These are phyloP conservation scores for Dinomys branickii DNA, from an alignment of 2,113 vertebrate species.

Conservation along the genomic window DNA sequence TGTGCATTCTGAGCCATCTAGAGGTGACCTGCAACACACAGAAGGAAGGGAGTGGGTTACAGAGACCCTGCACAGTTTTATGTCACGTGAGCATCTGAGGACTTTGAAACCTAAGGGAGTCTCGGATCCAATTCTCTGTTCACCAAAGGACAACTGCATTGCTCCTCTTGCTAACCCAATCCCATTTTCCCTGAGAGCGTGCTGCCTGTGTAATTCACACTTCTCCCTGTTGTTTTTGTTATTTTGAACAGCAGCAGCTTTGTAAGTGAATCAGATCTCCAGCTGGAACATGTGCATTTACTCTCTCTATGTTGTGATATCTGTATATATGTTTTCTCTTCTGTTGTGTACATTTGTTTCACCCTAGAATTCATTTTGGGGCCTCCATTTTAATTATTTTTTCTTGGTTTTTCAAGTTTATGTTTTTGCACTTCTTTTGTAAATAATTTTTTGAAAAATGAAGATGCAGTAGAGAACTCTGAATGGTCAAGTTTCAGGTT, in stretches of 20 bases:
- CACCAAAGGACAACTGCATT: not conserved
- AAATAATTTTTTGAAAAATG: conserved; percentile 27
- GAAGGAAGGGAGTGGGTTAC: too few relatives aligned
- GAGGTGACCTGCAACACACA: not conserved
- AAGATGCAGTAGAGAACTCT: not conserved
- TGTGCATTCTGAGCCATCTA: not conserved
- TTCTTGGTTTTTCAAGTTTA: not conserved
- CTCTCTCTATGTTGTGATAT: not conserved
- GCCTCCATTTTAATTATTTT: not conserved
- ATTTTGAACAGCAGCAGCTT: not conserved
- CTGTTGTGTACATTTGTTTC: not conserved
- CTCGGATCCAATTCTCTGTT: not conserved
- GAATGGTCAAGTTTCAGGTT: not conserved
- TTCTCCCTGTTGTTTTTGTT: not conserved
- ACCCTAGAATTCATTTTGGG: not conserved
- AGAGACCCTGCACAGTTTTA: not conserved
- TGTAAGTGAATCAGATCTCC: not conserved
- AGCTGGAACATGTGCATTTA: not conserved
- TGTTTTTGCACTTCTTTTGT: not conserved
- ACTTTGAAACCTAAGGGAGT: not conserved
- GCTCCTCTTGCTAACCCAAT: not conserved
- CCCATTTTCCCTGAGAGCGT: not conserved
- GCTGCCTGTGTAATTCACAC: not conserved
- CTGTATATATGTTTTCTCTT: not conserved
- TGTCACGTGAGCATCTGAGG: not conserved